Percentiles rank a stretch among this genome's conserved stretches.
phyloP scores from a whole-genome alignment of 2,797 vertebrate species.

The Sebastes kiyomatsui region DNA sequence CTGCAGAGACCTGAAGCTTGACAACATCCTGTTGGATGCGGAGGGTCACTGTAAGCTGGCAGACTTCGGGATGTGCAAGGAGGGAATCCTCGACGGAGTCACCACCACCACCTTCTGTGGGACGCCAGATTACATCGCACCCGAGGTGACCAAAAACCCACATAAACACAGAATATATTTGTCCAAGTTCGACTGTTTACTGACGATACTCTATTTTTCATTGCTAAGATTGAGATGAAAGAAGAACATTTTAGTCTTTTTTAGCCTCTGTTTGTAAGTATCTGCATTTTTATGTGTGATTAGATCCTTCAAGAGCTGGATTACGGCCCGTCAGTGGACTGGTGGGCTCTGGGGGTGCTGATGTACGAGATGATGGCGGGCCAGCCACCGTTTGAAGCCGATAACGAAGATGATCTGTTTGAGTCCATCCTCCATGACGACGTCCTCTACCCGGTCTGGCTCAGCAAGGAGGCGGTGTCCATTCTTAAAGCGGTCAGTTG shows the following conservation, averaged over 20 bases:
- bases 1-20: constrained; percentile 95
- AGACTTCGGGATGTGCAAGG: constrained; percentile 98
- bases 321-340: constrained; percentile 94
- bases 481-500: constrained; percentile 92
- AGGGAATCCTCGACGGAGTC: constrained; percentile 92
- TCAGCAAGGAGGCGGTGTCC: constrained; percentile 97
- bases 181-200: neutral
- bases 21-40: constrained; percentile 95
- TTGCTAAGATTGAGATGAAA: neutral
- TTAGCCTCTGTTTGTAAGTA: neutral
- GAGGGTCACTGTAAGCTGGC: constrained; percentile 98
- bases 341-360: constrained; percentile 96
- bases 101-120: constrained; percentile 97
- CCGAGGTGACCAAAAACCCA: constrained; percentile 83
- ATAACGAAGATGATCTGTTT: constrained; percentile 96
- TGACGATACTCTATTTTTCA: neutral
- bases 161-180: neutral
- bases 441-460: constrained; percentile 95
- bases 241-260: neutral
- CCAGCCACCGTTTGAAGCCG: constrained; percentile 95
- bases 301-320: constrained; percentile 97
- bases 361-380: constrained; percentile 99
- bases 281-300: neutral
- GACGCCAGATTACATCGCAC: constrained; percentile 96
- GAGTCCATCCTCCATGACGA: constrained; percentile 97